phyloP scores from a whole-genome alignment of 2,113 vertebrate species.

The Glaucomys volans region DNA sequence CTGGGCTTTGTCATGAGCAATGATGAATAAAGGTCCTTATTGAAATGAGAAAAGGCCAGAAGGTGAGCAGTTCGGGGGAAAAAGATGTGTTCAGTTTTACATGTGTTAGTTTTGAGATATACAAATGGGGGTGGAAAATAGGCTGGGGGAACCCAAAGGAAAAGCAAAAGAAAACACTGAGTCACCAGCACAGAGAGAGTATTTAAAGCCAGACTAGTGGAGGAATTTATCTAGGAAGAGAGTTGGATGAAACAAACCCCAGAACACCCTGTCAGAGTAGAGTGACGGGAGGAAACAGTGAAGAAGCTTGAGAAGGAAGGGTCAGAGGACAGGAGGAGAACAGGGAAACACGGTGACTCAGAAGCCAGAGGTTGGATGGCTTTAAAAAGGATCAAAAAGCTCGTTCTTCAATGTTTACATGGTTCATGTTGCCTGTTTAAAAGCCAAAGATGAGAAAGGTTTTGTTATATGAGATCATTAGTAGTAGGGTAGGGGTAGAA shows the following conservation, averaged over 20 bases:
- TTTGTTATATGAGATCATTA: background rate
- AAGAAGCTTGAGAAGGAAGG: background rate
- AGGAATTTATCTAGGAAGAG: background rate
- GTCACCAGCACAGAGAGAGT: background rate
- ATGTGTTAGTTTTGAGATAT: background rate
- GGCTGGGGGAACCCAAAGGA: background rate
- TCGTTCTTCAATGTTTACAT: background rate
- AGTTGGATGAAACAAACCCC: background rate
- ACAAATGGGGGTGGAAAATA: background rate
- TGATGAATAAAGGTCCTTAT: background rate
- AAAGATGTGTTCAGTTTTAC: background rate
- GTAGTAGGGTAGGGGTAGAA: background rate
- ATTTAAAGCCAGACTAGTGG: background rate
- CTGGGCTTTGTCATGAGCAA: background rate
- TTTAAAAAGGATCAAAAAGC: background rate
- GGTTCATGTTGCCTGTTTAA: background rate
- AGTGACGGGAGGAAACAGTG: background rate
- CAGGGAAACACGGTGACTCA: background rate
- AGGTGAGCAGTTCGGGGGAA: background rate
- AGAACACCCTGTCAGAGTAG: background rate
- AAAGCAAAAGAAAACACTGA: background rate
- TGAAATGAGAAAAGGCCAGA: background rate
- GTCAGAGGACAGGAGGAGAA: background rate
- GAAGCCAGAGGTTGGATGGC: background rate
- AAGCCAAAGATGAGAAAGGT: background rate